Conservation (phyloP, 2,113 vertebrate genomes). For the Zeus faber region DNA sequence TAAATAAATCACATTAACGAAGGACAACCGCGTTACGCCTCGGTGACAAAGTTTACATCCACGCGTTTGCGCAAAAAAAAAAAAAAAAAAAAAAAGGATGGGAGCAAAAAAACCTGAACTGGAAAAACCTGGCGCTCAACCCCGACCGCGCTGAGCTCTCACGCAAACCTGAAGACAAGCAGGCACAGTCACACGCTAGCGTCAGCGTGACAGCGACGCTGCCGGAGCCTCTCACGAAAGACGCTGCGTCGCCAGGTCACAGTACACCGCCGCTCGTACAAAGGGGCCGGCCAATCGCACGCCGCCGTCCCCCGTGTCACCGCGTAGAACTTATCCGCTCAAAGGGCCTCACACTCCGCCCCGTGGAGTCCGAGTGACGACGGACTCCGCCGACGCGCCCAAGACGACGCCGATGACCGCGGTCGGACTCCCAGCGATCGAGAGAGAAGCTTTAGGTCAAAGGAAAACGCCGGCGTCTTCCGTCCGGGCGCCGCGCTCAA, state of each 20-base stretch:
- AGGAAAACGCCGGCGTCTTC: too few species aligned
- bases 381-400: too few species aligned
- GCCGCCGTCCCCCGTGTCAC: conserved; percentile 3
- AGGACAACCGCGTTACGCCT: conserved; percentile 2
- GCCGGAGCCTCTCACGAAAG: conserved; percentile 66
- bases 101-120: conserved; percentile 66
- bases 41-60: conserved; percentile 57
- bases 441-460: too few species aligned
- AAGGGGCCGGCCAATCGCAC: conserved; percentile 8
- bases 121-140: conserved; percentile 81
- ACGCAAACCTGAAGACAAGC: conserved; percentile 71
- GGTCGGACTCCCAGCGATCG: too few species aligned
- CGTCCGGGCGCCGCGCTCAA: too few species aligned
- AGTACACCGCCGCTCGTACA: conserved; percentile 17
- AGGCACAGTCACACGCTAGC: conserved; percentile 74
- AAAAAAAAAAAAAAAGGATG: conserved; percentile 48
- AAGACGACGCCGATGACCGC: too few species aligned
- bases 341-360: not conserved
- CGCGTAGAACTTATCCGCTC: not conserved
- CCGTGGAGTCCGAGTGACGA: too few species aligned
- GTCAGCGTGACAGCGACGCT: conserved; percentile 62
- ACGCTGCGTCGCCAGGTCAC: conserved; percentile 36
- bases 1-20: conserved; percentile 18
- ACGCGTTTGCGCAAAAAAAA: conserved; percentile 49
- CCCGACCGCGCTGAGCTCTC: conserved; percentile 66